phyloP scores from a whole-genome alignment of 2,113 vertebrate species.

The Oplegnathus fasciatus region DNA sequence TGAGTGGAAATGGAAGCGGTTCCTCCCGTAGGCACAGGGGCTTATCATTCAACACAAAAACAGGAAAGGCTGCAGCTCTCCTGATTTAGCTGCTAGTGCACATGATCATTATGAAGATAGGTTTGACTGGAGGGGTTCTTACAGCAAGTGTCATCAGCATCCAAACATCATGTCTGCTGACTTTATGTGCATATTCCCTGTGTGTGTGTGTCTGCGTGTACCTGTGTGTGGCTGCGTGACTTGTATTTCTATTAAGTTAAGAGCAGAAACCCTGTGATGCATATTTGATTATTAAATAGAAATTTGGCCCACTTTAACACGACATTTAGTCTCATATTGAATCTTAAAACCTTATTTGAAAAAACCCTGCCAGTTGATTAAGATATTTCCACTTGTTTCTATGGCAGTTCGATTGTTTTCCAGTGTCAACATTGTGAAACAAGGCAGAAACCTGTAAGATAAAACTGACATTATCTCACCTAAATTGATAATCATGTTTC shows the following conservation, averaged over 20 bases:
- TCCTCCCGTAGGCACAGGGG: conserved; percentile 26
- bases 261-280: not conserved
- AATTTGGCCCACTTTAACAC: not conserved
- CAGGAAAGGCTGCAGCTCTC: conserved; percentile 37
- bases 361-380: not conserved
- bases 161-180: conserved; percentile 32
- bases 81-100: conserved; percentile 28
- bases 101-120: conserved; percentile 32
- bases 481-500: not conserved
- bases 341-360: not conserved
- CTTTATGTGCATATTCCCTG: not conserved
- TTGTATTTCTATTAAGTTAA: not conserved
- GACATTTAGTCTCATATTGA: not conserved
- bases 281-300: conserved; percentile 1
- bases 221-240: not conserved
- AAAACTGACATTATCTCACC: not conserved
- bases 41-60: conserved; percentile 37
- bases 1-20: conserved; percentile 49
- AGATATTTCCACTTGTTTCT: not conserved
- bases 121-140: conserved; percentile 45
- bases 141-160: conserved; percentile 57
- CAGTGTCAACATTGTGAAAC: too few species aligned
- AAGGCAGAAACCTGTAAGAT: not conserved
- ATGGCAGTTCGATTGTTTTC: too few species aligned
- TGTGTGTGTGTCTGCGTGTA: not conserved